Base-by-base conservation (phyloP, 1,140 invertebrate genomes). In the Drosophila yakuba region DNA sequence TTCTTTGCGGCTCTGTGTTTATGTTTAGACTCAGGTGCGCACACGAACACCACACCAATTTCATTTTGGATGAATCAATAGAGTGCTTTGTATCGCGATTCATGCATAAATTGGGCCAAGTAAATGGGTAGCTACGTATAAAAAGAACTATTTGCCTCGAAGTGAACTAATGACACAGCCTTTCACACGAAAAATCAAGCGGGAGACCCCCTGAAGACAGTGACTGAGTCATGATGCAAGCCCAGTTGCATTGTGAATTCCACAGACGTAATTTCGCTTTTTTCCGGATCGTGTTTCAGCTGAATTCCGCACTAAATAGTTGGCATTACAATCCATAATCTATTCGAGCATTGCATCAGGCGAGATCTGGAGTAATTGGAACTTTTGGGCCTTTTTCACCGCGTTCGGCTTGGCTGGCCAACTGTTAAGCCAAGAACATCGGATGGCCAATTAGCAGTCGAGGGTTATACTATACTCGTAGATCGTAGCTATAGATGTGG, bases 361-460 rank as follows among this genome's bases (percentile, higher is more conserved):
- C 66, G 32, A 32, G 15, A 54, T 47, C 38, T 58, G 51, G 28
- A 68, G 51, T 58, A 57, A 48, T 69, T 58, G 47, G 36, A 69
- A 25, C 56, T 78, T 76, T 76, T 76, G 14, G 68, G 35, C 14
- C 32, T 56, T 62, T 81, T 59, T 59, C 72, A 64, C 67, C 68
- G 25, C 23, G 83, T 79, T 73, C 44, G 12, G 73, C 84, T 88
- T 88, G 84, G 68, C 61, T 54, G 76, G 44, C 35, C 83, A 86
- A 88, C 58, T 81, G 62, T 66, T 51, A 78, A 63, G 68, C 57
- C 54, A 56, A 52, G 59, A 62, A 52, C 76, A 66, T 75, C 60
- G 25, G 52, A 28, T 48, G 64, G 64, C 43, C 66, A 86, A 85
- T 85, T 71, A 85, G 74, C 44, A 12, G 39, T 28, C 15, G 57